phyloP scores from a whole-genome alignment of 1,140 invertebrate genomes.

The Formica exsecta region DNA sequence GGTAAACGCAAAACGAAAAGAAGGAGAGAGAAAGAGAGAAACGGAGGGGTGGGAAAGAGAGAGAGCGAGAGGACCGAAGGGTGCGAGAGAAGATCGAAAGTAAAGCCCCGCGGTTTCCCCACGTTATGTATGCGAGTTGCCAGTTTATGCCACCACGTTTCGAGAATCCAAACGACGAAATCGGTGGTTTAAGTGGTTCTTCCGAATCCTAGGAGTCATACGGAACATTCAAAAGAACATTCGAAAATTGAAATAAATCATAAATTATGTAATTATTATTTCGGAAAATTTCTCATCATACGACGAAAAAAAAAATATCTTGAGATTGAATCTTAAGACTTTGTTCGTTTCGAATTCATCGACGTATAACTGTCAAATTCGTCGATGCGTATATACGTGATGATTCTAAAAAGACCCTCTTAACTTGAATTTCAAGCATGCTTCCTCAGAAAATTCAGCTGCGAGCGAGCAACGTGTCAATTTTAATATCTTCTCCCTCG shows the following conservation, averaged over 20 bases:
- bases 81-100: constrained; percentile 58
- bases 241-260: background rate
- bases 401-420: constrained; percentile 39
- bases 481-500: constrained; percentile 55
- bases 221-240: background rate
- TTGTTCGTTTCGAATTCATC: constrained; percentile 4
- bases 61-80: constrained; percentile 34
- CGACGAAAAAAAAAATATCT: background rate
- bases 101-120: constrained; percentile 48
- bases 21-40: constrained; percentile 37
- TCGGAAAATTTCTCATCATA: background rate
- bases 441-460: constrained; percentile 46
- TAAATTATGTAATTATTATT: background rate
- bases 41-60: constrained; percentile 21
- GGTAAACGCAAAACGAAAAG: constrained; percentile 37
- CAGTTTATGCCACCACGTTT: constrained; percentile 51
- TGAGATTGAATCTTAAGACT: background rate
- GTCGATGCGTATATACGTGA: background rate
- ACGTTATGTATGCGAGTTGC: constrained; percentile 42
- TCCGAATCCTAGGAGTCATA: background rate
- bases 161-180: constrained; percentile 20
- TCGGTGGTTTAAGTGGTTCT: constrained; percentile 10
- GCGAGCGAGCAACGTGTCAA: constrained; percentile 49
- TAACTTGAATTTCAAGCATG: constrained; percentile 53
- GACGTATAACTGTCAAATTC: constrained; percentile 34